These are phyloP conservation scores for Achroia grisella DNA, from an alignment of 1,140 invertebrate genomes.

Conservation along the genomic window DNA sequence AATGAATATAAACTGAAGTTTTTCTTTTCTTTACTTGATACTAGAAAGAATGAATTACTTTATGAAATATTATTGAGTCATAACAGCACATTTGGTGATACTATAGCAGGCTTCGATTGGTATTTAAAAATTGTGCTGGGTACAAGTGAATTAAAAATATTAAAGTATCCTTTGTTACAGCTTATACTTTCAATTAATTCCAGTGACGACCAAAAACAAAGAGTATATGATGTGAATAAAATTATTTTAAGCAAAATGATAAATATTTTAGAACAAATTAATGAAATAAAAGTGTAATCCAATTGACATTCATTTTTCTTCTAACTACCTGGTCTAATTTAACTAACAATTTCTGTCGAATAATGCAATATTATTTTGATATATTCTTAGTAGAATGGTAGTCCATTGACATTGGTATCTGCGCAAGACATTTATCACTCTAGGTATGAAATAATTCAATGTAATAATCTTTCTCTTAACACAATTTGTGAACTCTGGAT, in stretches of 20 bases:
- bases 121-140: slow-evolving; percentile 1
- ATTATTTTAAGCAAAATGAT: background rate
- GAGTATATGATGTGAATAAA: slow-evolving; percentile 2
- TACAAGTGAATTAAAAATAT: slow-evolving; percentile 2
- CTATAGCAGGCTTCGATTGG: slow-evolving; percentile 1
- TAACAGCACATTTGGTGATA: slow-evolving; percentile 1
- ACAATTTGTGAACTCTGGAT: too few species aligned
- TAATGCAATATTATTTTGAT: too few species aligned
- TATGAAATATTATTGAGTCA: background rate
- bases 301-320: too few species aligned
- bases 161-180: slow-evolving; percentile 1
- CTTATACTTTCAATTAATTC: background rate
- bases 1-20: background rate
- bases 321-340: too few species aligned
- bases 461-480: too few species aligned
- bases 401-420: too few species aligned
- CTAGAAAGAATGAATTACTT: background rate
- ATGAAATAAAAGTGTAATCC: too few species aligned
- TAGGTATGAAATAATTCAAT: too few species aligned
- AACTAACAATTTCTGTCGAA: too few species aligned
- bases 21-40: background rate
- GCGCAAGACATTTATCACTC: too few species aligned
- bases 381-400: too few species aligned
- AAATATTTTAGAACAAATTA: background rate
- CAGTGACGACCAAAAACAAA: background rate